Base-by-base conservation (phyloP, 1,140 invertebrate genomes). In the Choristoneura fumiferana region DNA sequence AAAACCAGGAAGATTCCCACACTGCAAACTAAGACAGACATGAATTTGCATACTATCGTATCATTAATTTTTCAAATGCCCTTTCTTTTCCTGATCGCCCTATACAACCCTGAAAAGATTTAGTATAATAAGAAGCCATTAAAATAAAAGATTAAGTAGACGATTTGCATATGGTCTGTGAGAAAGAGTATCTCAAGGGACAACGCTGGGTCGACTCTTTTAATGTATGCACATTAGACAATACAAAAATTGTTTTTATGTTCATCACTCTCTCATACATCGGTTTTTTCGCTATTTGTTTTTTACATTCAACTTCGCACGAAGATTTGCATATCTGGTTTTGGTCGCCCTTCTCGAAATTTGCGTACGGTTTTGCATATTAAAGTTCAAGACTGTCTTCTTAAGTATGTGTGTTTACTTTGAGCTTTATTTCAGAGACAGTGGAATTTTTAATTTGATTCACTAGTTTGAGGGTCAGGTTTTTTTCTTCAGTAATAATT, bases 111-210 rank as follows among this genome's bases (percentile, higher is more conserved):
- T 84, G 65, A 74, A 82, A 73, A 62, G 78, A 78, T 75, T 72
- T 69, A 79, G 78, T 76, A 88, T 80, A 89, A 89, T 76, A 81
- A 73, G 81, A 85, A 78, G 72, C 69, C 67, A 87, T 89, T 89
- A 89, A 89, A 89, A 89, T 89, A 89, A 87, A 89, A 85, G 84
- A 89, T 86, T 80, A 84, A 73, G 71, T 71, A 69, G 63, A 63
- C 38, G 22, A 89, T 89, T 83, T 87, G 83, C 86, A 89, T 87
- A 87, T 69, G n/a, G 54, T 12, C 66, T 81, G 81, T 87, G 84
- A 83, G 81, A 88, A 87, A 71, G 73, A 63, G 73, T 81, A 37
- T 69, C 69, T 8, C 81, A 84, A 73, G 84, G 82, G 65, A 67
- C 68, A 52, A 55, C 49, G 12, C 57, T 75, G 43, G 69, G 74